Conservation (phyloP, 2,888 invertebrate genomes). For the Papilio gigon region DNA sequence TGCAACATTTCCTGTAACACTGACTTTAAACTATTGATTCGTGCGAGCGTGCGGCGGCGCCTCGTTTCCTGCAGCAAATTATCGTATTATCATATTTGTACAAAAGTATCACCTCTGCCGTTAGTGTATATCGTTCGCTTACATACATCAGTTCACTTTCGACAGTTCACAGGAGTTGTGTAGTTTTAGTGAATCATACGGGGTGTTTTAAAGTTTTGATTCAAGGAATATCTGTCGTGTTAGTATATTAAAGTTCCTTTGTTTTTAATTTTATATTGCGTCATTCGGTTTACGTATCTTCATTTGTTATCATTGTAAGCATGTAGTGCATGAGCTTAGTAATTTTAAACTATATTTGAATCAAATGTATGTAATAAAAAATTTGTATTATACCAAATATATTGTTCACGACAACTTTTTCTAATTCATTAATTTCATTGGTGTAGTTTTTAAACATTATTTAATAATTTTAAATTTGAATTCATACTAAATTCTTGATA, state of each 20-base stretch:
- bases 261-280: no score
- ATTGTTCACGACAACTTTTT: no score
- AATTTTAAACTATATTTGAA: no score
- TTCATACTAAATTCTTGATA: neutral
- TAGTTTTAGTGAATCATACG: neutral
- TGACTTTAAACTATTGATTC: slow-evolving; percentile 59
- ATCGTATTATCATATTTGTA: slow-evolving; percentile 73
- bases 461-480: neutral
- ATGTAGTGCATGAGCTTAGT: no score
- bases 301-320: no score
- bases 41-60: slow-evolving; percentile 60
- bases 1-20: slow-evolving; percentile 54
- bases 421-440: no score
- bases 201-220: neutral
- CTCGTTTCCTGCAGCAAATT: slow-evolving; percentile 70
- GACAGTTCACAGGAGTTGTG: slow-evolving; percentile 5
- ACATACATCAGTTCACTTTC: slow-evolving; percentile 30
- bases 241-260: no score
- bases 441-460: no score
- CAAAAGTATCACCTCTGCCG: slow-evolving; percentile 49
- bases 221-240: neutral
- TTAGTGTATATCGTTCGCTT: slow-evolving; percentile 46
- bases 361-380: no score
- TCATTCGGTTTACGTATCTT: no score
- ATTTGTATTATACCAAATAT: no score